Base-by-base conservation (phyloP, 2,888 invertebrate genomes). In the Chloromyia formosa region DNA sequence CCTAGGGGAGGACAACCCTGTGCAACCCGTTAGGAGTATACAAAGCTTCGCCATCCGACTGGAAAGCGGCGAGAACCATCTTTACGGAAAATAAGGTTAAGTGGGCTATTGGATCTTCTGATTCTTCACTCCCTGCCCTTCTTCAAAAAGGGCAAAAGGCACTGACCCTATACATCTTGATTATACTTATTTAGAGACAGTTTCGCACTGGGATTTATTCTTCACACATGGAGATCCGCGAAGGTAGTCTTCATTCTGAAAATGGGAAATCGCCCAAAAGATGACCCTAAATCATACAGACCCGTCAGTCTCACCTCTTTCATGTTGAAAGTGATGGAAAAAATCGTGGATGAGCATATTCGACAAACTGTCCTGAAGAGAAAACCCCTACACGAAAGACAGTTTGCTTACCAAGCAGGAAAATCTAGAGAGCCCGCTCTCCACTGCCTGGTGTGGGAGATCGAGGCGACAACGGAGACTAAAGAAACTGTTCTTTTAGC, bases 211-310 rank as follows among this genome's bases (percentile, higher is more conserved):
- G 56, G 56, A 58, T 58, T 10, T 10, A 58, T 58, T 3, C 22
- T 18, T 2, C 1, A 1, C 1, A 10, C 56, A 5, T 58, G 56
- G 20, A 58, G 56, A 58, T 12, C 18, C 1, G 56, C 18, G 18
- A 58, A 18, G 20, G 56, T 58, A 18, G 56, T 58, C 56, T 58
- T 58, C 20, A 58, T 58, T 20, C 56, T 18, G 10, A 58, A 58
- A 22, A 10, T 18, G 22, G 56, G 56, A 16, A 10, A 18, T 10
- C 4, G 18, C 3, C 1, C n/a, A 1, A 10, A 1, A 18, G 14
- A 10, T 5, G 18, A 58, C 12, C 56, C 22, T 1, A 58, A 58
- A 58, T 58, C 18, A 1, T 58, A 18, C 18, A 7, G 56, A 58
- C 56, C 18, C 1, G 16, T 58, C 10, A 18, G n/a, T 18, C 56